Conservation (phyloP, 2,113 vertebrate genomes). For the Daphoenositta chrysoptera region DNA sequence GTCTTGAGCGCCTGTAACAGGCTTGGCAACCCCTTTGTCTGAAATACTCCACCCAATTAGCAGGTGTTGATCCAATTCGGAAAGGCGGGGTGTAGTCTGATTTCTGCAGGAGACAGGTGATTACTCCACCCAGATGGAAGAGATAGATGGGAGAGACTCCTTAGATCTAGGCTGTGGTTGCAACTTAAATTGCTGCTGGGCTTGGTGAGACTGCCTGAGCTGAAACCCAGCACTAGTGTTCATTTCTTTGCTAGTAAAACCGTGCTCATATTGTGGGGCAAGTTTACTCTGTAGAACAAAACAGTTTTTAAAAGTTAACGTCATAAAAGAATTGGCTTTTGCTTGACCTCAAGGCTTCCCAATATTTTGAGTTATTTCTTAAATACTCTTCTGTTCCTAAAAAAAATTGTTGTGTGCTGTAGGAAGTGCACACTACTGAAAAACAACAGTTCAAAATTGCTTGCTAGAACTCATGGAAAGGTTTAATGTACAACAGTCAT, state of each 20-base stretch:
- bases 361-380: not conserved
- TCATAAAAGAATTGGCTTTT: not conserved
- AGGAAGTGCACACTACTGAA: not conserved
- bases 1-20: not conserved
- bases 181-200: slow-evolving; percentile 17
- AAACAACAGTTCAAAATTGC: not conserved
- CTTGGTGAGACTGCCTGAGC: not conserved
- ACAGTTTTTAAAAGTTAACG: not conserved
- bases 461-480: not conserved
- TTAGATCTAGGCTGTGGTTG: slow-evolving; percentile 29
- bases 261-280: not conserved
- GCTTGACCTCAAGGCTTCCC: not conserved
- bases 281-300: not conserved
- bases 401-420: not conserved
- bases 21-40: not conserved
- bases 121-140: slow-evolving; percentile 3
- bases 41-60: slow-evolving; percentile 4
- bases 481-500: not conserved
- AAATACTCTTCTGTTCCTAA: not conserved
- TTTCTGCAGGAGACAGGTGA: not conserved
- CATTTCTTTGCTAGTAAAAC: slow-evolving; percentile 30
- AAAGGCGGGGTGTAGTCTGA: not conserved
- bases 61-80: slow-evolving; percentile 7
- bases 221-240: not conserved
- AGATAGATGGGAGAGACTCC: not conserved